Evolutionary conservation across 2,888 invertebrate genomes (phyloP).

Genomic region (Opisthograptis luteolata): DNA sequence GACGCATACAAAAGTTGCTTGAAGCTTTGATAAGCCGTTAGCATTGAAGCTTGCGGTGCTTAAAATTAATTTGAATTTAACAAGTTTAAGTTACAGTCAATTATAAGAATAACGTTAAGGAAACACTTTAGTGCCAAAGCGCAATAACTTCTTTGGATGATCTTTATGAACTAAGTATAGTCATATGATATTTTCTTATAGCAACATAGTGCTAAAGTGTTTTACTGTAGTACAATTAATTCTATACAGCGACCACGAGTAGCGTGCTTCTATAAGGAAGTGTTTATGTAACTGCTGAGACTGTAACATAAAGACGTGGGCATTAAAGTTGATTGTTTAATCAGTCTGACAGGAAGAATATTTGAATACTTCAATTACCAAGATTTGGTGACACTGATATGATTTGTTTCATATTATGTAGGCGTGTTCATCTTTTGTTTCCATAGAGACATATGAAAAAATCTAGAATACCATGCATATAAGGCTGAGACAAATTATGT

Average conservation of each 20-base stretch:
- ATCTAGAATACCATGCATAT: too few relatives aligned
- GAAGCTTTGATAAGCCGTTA: conserved; percentile 7
- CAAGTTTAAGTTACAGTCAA: neutral
- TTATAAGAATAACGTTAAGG: too few relatives aligned
- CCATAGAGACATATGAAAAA: too few relatives aligned
- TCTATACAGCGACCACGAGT: neutral
- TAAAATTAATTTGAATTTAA: conserved; percentile 7
- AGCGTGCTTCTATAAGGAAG: conserved; percentile 1
- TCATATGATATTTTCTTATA: neutral
- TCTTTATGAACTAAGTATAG: neutral
- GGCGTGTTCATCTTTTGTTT: too few relatives aligned
- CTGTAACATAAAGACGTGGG: conserved; percentile 1
- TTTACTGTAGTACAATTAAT: neutral
- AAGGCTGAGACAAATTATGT: too few relatives aligned
- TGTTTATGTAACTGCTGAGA: neutral
- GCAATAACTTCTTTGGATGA: neutral
- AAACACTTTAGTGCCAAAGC: neutral
- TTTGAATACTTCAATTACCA: too few relatives aligned
- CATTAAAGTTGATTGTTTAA: neutral
- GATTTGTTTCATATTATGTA: too few relatives aligned
- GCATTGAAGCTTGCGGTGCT: conserved; percentile 12
- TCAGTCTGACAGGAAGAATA: too few relatives aligned
- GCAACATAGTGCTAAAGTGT: neutral
- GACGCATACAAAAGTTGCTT: neutral
- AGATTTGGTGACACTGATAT: neutral